A percentile compares a stretch with the other conserved stretches of the same genome.
phyloP scores from a whole-genome alignment of 2,888 invertebrate species.

The Onthophagus sagittarius region DNA sequence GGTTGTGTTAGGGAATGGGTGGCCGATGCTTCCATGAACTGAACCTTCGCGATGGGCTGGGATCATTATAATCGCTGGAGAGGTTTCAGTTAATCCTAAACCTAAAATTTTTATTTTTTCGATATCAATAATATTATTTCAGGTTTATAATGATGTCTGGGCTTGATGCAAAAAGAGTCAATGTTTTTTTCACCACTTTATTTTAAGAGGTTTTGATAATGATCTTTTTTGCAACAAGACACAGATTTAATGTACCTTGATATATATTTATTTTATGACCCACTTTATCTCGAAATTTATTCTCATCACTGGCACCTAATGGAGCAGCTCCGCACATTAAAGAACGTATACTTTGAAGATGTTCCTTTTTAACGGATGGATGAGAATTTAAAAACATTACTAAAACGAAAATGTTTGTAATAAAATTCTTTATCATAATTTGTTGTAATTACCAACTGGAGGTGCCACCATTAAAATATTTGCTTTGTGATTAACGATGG shows the following conservation, averaged over 20 bases:
- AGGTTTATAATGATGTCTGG: no score
- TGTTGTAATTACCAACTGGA: conserved; percentile 59
- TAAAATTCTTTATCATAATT: neutral
- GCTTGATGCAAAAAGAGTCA: no score
- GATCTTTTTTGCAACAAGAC: no score
- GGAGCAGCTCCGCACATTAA: conserved; percentile 69
- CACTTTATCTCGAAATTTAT: conserved; percentile 53
- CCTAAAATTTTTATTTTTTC: conserved; percentile 53
- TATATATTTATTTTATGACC: conserved; percentile 33
- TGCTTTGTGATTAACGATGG: conserved; percentile 61
- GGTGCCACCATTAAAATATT: conserved; percentile 72
- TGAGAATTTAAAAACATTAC: conserved; percentile 66
- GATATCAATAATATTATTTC: conserved; percentile 1
- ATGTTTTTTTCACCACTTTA: no score
- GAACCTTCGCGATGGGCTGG: conserved; percentile 19
- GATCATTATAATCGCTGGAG: conserved; percentile 42
- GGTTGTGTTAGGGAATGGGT: conserved; percentile 59
- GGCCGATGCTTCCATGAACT: conserved; percentile 52
- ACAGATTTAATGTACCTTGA: conserved; percentile 40
- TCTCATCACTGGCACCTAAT: conserved; percentile 55
- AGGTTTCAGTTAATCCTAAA: conserved; percentile 71
- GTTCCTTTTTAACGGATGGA: conserved; percentile 55
- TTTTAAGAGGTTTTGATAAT: no score
- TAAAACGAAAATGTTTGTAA: conserved; percentile 37
- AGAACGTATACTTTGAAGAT: conserved; percentile 54